Percentiles rank a stretch among this genome's conserved stretches.
Conservation (phyloP, 2,888 invertebrate species). For the Sepioteuthis lessoniana region DNA sequence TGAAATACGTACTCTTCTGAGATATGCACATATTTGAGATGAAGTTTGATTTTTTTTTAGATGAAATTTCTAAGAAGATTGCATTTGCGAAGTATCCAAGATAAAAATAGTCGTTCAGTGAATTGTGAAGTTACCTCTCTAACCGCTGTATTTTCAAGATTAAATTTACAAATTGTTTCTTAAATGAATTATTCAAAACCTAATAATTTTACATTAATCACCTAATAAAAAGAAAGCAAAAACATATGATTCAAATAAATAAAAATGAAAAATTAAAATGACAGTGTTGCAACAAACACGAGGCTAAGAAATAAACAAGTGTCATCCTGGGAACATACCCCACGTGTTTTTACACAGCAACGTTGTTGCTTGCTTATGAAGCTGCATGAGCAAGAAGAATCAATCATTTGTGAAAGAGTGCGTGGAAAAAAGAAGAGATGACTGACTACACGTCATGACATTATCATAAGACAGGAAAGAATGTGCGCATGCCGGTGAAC, state of each 20-base stretch:
- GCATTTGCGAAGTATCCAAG: no score
- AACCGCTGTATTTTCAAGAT: not conserved
- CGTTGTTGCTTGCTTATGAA: not conserved
- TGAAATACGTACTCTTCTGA: no score
- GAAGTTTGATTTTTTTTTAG: no score
- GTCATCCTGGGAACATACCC: not conserved
- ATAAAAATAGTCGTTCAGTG: no score
- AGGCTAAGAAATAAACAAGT: not conserved
- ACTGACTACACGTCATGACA: not conserved
- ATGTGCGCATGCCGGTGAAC: not conserved
- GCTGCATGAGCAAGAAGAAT: not conserved
- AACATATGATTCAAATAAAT: not conserved
- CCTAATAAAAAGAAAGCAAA: not conserved
- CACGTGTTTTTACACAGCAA: not conserved
- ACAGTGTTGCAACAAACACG: not conserved
- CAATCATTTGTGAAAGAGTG: not conserved
- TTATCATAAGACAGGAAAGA: conserved; percentile 16
- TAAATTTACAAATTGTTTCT: not conserved
- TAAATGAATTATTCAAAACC: not conserved
- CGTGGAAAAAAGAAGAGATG: no score
- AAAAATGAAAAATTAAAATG: not conserved
- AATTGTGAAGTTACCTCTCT: not conserved
- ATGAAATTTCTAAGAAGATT: no score
- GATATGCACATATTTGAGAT: no score
- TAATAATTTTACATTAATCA: not conserved